A percentile compares a stretch with the other conserved stretches of the same genome.
phyloP scores from a whole-genome alignment of 2,888 invertebrate species.

The Hirtodrosophila histrioides region DNA sequence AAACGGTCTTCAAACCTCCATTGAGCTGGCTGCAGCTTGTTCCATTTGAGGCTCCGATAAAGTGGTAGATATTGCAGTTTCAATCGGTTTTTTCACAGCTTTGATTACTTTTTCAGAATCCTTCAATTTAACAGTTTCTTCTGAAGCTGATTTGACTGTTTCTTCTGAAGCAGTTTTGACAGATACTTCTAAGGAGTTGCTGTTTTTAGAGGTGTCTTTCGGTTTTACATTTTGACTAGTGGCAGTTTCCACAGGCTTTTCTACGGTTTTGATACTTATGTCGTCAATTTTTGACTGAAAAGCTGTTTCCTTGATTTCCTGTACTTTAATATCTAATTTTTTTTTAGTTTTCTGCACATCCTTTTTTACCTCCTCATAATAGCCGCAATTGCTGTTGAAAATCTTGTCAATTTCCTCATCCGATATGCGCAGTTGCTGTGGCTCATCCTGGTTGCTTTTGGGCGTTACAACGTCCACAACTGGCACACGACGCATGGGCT shows the following conservation, averaged over 20 bases:
- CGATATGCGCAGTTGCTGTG: conserved; percentile 78
- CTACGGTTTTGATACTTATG: conserved; percentile 1
- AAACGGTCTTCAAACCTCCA: conserved; percentile 27
- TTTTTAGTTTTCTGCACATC: conserved; percentile 2
- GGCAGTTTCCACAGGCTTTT: conserved; percentile 13
- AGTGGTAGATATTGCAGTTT: neutral
- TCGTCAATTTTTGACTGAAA: conserved; percentile 6
- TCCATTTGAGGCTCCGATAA: conserved; percentile 5
- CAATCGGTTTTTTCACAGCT: neutral
- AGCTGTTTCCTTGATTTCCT: conserved; percentile 15
- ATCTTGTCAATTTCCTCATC: conserved; percentile 84
- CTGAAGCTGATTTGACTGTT: neutral
- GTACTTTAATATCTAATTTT: conserved; percentile 7
- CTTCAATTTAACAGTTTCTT: conserved; percentile 1
- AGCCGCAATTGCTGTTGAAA: conserved; percentile 82
- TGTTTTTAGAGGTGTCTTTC: neutral
- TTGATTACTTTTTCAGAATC: neutral
- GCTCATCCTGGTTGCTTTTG: conserved; percentile 65
- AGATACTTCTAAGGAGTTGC: conserved; percentile 2
- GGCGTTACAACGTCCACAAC: conserved; percentile 81
- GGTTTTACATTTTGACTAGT: neutral
- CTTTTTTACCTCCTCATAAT: conserved; percentile 79
- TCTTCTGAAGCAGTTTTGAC: neutral
- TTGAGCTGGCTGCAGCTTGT: neutral
- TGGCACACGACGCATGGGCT: conserved; percentile 73